These are phyloP conservation scores for Catharus fuscescens DNA, from an alignment of 2,113 vertebrate genomes.

Conservation along the genomic window DNA sequence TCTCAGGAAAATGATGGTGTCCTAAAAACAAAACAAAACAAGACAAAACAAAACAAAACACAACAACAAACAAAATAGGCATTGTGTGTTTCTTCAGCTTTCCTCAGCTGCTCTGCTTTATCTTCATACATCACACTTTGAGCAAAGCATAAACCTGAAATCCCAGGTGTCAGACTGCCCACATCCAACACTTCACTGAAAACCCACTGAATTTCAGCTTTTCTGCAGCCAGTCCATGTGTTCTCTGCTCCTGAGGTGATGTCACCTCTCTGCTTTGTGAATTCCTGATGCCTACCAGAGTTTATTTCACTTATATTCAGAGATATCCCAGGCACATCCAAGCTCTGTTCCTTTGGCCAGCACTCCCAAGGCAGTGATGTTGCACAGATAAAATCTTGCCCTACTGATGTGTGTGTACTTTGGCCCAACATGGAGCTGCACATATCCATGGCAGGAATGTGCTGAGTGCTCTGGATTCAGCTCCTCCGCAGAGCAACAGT, in stretches of 20 bases:
- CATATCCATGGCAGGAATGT: constrained; percentile 40
- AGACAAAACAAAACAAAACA: background rate
- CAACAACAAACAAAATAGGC: background rate
- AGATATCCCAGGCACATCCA: background rate
- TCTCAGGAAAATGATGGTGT: background rate
- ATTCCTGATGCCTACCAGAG: background rate
- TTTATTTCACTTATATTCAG: background rate
- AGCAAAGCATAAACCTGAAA: background rate
- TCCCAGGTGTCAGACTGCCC: background rate
- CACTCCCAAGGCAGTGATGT: background rate
- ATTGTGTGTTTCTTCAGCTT: background rate
- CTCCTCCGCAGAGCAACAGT: background rate
- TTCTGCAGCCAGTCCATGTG: background rate
- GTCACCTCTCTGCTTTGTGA: background rate
- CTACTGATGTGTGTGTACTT: background rate
- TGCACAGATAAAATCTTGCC: background rate
- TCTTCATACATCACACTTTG: background rate
- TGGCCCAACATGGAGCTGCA: background rate
- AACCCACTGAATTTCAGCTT: background rate
- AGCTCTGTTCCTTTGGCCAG: background rate
- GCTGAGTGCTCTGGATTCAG: constrained; percentile 36
- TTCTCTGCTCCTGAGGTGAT: background rate
- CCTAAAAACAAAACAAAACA: background rate
- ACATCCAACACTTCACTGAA: background rate
- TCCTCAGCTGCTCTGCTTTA: background rate